Base-by-base conservation (phyloP, 2,888 invertebrate species). In the Agriopis aurantiaria region DNA sequence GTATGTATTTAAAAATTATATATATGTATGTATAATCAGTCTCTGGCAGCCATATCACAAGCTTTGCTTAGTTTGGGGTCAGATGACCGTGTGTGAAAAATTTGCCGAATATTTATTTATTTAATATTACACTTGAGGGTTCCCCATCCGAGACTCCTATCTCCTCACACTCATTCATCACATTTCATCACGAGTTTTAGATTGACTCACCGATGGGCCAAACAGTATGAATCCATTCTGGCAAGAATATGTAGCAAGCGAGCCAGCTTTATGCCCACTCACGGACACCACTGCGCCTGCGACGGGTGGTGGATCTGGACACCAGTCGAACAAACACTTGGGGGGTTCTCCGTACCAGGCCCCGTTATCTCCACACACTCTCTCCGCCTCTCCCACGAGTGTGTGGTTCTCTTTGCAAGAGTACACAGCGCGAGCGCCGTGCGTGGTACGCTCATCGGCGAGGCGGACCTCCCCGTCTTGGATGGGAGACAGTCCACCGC, bases 381-480 rank as follows among this genome's bases (percentile, higher is more conserved):
- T 92, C 72, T 95, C 95, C 58, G 96, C 95, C 75, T 93, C 96
- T 0, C 98, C 98, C 8, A 97, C 96, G 3, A 98, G 91, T 0
- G 98, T 98, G 88, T 97, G 97, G 86, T 98, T 98, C 81, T 97
- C 96, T 69, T 97, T 96, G 82, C 98, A 98, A 7, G 95, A 95
- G 87, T 98, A 98, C 5, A 95, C 87, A 0, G 97, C 97, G 63
- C 95, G 93, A 0, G 98, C 97, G 0, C 97, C 97, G 85, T 96
- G 96, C 0, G 97, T 98, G 0, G 98, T 98, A 67, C 97, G 95
- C 1, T 95, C 92, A 76, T 97, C 96, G 0, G 95, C 88, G 33
- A 98, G 88, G 0, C 90, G 88, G 14, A 97, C 96, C 6, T 95
- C 94, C 0, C 98, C 98, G 81, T 98, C 97, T 76, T 96, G 96